Evolutionary conservation across 2,797 vertebrate species (phyloP).

Genomic region (Tachyglossus aculeatus): DNA sequence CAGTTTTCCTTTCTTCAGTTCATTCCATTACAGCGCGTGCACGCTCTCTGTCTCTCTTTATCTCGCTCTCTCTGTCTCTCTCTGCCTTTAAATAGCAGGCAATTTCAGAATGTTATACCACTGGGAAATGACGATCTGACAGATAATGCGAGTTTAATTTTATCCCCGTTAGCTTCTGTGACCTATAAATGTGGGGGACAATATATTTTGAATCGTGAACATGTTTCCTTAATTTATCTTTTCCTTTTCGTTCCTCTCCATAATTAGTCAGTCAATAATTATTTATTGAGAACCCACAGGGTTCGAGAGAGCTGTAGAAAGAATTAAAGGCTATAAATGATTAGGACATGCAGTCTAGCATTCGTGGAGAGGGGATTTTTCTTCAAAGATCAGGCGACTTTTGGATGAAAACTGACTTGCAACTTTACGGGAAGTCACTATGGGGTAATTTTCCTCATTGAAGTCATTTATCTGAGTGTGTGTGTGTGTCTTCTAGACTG

Average conservation of each 20-base stretch:
- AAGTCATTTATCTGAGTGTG: no score
- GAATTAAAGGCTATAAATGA: neutral
- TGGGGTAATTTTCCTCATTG: no score
- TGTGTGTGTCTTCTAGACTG: no score
- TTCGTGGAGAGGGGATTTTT: neutral
- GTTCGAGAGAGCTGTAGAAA: neutral
- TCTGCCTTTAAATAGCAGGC: neutral
- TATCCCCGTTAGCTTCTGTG: neutral
- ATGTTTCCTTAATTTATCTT: conserved; percentile 12
- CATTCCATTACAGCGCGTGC: no score
- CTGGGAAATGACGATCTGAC: neutral
- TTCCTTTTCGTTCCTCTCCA: neutral
- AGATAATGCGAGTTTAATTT: neutral
- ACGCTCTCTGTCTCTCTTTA: no score
- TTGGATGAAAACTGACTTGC: no score
- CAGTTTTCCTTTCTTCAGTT: no score
- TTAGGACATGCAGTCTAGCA: neutral
- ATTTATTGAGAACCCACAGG: neutral
- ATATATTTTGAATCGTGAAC: conserved; percentile 1
- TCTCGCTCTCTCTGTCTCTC: neutral
- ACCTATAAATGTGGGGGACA: neutral
- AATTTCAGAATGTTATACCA: neutral
- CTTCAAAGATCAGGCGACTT: neutral
- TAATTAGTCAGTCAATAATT: neutral
- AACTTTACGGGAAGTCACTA: no score